phyloP scores from a whole-genome alignment of 2,888 invertebrate species.

The Amiota communis region DNA sequence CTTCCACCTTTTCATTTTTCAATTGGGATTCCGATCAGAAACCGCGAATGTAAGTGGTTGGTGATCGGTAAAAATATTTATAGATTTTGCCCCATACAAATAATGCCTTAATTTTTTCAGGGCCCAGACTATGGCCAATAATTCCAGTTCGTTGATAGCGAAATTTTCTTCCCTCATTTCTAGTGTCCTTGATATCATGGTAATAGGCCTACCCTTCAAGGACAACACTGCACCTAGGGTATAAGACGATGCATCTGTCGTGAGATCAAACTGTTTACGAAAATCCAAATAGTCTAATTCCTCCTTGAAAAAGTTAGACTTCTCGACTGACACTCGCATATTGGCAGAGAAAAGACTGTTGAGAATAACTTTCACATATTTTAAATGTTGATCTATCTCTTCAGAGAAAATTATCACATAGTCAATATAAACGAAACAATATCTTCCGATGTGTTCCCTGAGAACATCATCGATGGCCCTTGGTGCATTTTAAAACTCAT shows the following conservation, averaged over 20 bases:
- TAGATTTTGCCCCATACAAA: slow-evolving; percentile 28
- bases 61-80: slow-evolving; percentile 32
- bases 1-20: not conserved
- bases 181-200: slow-evolving; percentile 32
- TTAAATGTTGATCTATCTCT: slow-evolving; percentile 37
- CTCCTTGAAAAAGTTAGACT: slow-evolving; percentile 3
- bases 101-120: slow-evolving; percentile 27
- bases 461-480: slow-evolving; percentile 45
- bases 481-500: slow-evolving; percentile 69
- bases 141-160: slow-evolving; percentile 29
- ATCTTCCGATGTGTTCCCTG: slow-evolving; percentile 41
- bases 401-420: slow-evolving; percentile 52
- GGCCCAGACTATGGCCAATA: slow-evolving; percentile 33
- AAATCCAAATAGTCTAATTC: not conserved
- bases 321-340: not conserved
- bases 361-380: not conserved
- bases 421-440: slow-evolving; percentile 35
- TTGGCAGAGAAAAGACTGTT: not conserved
- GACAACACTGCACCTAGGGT: slow-evolving; percentile 2
- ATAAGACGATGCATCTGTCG: slow-evolving; percentile 21
- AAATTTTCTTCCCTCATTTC: slow-evolving; percentile 23
- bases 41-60: not conserved
- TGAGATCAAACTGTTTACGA: slow-evolving; percentile 6
- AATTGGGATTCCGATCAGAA: not conserved
- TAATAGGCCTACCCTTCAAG: slow-evolving; percentile 24